Conservation (phyloP, 2,113 vertebrate genomes). For the Cacatua alba region DNA sequence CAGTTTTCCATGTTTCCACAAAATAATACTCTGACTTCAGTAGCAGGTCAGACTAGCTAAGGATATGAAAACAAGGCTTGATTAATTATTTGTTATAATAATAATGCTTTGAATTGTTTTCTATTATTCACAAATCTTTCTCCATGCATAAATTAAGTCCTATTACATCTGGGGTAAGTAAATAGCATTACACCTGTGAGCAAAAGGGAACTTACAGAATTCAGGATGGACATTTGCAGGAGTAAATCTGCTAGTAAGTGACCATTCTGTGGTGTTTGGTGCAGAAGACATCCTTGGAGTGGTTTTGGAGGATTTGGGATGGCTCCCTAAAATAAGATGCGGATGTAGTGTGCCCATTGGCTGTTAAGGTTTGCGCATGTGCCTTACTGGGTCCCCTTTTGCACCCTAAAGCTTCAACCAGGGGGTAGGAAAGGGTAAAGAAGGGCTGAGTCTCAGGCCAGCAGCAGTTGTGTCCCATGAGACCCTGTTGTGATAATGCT, state of each 20-base stretch:
- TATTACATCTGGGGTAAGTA: background rate
- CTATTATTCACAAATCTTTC: background rate
- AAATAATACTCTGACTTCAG: background rate
- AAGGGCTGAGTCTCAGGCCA: background rate
- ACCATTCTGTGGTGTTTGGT: background rate
- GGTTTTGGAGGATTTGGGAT: background rate
- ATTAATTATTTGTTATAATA: background rate
- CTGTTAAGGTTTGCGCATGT: background rate
- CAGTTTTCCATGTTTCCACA: background rate
- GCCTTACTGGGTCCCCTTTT: accelerated
- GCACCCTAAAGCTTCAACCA: background rate
- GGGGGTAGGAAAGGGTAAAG: background rate
- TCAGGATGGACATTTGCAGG: background rate
- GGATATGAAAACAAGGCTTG: background rate
- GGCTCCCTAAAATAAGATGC: background rate
- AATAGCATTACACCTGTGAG: background rate
- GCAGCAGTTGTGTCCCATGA: background rate
- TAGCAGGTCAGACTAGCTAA: background rate
- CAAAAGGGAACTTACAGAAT: background rate
- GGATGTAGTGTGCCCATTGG: background rate
- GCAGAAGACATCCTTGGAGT: background rate
- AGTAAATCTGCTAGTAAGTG: background rate
- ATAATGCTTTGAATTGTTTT: background rate
- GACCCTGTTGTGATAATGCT: background rate
- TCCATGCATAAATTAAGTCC: background rate